Base-by-base conservation (phyloP, 2,888 invertebrate genomes). In the Thyatira batis region DNA sequence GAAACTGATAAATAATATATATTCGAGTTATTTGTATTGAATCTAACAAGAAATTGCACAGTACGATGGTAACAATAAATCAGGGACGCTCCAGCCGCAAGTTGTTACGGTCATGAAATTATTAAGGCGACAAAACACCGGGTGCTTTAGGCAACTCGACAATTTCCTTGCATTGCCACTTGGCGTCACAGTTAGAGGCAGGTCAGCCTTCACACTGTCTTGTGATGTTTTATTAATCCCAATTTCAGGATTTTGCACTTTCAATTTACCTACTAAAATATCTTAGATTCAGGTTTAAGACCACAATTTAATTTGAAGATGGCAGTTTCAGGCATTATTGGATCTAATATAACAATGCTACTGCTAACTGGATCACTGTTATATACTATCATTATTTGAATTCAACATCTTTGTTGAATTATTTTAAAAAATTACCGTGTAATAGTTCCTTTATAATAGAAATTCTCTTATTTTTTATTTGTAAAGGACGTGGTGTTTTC, bases 81-180 rank as follows among this genome's bases (percentile, higher is more conserved):
- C 46, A 20, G 30, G 28, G 46, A 23, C 20, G 45, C 23, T 11
- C 45, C 30, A 46, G 11, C 39, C 8, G 39, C 39, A 39, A 2
- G 39, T 39, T 39, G 27, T 33, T 21, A 45, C 44, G 20, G 53
- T 53, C 53, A 51, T 53, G 51, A 53, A 53, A 54, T 51, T 52
- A 51, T 53, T 57, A 53, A 50, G 51, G 51, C 51, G 49, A 45
- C 45, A 51, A 57, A 57, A 57, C 51, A 53, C 51, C 49, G 20
- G 44, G 25, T 53, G 28, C 51, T 51, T 9, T 53, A 52, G 60
- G 60, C 58, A 66, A 63, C 60, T 59, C 60, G 53, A 58, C 63
- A 57, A 66, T 63, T 66, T 61, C 60, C 63, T 58, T 52, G 49
- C 54, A 58, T 55, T 53, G 57, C 48, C 48, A 54, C 53, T 53